Conservation (phyloP, 2,888 invertebrate species). For the Ectemnius continuus region DNA sequence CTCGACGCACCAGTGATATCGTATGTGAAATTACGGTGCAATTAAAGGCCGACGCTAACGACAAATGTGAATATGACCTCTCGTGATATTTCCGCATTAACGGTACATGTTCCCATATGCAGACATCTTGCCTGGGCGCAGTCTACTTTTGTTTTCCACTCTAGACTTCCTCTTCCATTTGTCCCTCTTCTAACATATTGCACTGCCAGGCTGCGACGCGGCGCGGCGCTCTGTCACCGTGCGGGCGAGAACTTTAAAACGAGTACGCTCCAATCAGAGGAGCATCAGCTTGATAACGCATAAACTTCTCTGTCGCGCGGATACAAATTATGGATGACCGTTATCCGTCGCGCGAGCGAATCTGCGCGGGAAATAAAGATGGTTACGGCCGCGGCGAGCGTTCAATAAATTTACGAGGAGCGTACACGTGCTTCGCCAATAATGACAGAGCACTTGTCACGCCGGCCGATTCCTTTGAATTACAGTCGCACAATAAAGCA, state of each 20-base stretch:
- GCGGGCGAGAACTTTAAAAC: slow-evolving; percentile 10
- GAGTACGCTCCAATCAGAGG: slow-evolving; percentile 33
- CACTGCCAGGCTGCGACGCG: too few species aligned
- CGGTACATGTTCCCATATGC: slow-evolving; percentile 41
- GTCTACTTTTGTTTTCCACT: not conserved
- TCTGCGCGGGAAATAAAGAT: too few species aligned
- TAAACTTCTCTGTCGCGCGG: not conserved
- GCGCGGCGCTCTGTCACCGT: not conserved
- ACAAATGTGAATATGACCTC: slow-evolving; percentile 45
- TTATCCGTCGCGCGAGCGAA: slow-evolving; percentile 1
- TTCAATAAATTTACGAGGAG: too few species aligned
- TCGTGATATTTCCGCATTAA: slow-evolving; percentile 53
- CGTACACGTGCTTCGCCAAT: too few species aligned
- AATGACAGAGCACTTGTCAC: too few species aligned
- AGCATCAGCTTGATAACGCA: slow-evolving; percentile 17
- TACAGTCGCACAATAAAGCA: too few species aligned
- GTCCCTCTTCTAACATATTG: not conserved
- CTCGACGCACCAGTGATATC: slow-evolving; percentile 38
- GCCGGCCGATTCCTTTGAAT: too few species aligned
- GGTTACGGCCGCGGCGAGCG: too few species aligned
- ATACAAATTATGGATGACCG: not conserved
- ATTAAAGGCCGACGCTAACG: slow-evolving; percentile 49
- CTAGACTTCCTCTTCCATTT: not conserved
- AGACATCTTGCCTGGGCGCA: slow-evolving; percentile 22
- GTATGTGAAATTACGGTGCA: slow-evolving; percentile 50